phyloP scores from a whole-genome alignment of 35 echinoderm and acorn worm genomes.

The Apostichopus japonicus region DNA sequence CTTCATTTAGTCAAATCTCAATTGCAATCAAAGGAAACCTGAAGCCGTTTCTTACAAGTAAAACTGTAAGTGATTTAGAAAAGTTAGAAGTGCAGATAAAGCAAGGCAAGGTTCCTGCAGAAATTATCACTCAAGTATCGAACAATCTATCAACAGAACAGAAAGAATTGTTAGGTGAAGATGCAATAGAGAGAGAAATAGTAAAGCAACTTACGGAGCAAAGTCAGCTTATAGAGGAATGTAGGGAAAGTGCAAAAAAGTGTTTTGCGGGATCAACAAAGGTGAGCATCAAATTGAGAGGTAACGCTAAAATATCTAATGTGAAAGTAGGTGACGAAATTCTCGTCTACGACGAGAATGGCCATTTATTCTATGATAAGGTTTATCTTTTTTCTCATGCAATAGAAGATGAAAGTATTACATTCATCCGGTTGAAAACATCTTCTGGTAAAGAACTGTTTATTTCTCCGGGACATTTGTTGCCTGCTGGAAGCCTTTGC shows the following conservation, averaged over 20 bases:
- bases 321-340: not conserved
- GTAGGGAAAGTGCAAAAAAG: not conserved
- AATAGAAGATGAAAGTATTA: not conserved
- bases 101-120: not conserved
- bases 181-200: not conserved
- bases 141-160: not conserved
- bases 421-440: not conserved
- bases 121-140: not conserved
- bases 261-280: slow-evolving; percentile 1
- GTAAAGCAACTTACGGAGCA: not conserved
- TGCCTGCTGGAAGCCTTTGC: not conserved
- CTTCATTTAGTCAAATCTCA: not conserved
- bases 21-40: not conserved
- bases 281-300: not conserved
- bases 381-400: not conserved
- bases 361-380: not conserved
- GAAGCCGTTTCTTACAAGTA: not conserved
- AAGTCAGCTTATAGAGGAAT: not conserved
- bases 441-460: not conserved
- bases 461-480: not conserved
- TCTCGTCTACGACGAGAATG: not conserved
- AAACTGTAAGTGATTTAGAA: not conserved
- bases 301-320: not conserved
- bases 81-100: not conserved
- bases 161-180: not conserved